Conservation (phyloP, 2,113 vertebrate genomes). For the Spea bombifrons region DNA sequence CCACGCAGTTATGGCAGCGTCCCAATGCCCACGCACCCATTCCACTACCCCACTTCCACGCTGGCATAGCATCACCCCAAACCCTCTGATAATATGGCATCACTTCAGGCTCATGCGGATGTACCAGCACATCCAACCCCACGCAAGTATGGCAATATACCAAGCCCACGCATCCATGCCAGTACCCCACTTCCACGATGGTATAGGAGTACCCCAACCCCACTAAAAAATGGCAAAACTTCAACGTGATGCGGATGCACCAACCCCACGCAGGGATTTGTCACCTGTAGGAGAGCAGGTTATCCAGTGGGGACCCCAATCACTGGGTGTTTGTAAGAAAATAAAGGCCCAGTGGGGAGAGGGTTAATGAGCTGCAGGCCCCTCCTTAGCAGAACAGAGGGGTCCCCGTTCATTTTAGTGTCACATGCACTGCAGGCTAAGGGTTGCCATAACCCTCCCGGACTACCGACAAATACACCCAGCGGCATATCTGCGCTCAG, state of each 20-base stretch:
- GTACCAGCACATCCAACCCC: background rate
- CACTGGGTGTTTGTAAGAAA: background rate
- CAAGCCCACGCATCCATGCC: background rate
- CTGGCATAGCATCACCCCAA: no score
- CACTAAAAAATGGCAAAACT: background rate
- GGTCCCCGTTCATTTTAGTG: slow-evolving; percentile 19
- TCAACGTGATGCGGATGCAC: no score
- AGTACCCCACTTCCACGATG: background rate
- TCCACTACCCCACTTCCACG: background rate
- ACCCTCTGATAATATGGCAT: no score
- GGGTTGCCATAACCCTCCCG: slow-evolving; percentile 27
- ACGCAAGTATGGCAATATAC: background rate
- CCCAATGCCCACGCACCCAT: background rate
- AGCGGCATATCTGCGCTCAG: slow-evolving; percentile 1
- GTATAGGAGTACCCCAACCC: background rate
- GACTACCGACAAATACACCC: slow-evolving; percentile 39
- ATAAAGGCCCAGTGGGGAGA: background rate
- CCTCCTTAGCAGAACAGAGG: slow-evolving; percentile 21
- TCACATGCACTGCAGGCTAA: slow-evolving; percentile 42
- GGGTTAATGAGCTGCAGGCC: slow-evolving; percentile 2
- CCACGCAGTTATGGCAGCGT: background rate
- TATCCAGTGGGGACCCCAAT: no score
- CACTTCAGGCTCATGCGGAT: slow-evolving; percentile 18
- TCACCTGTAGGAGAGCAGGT: no score
- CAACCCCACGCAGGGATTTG: no score